Evolutionary conservation across 1,140 invertebrate species (phyloP).

Genomic region (Drosophila aff.): DNA sequence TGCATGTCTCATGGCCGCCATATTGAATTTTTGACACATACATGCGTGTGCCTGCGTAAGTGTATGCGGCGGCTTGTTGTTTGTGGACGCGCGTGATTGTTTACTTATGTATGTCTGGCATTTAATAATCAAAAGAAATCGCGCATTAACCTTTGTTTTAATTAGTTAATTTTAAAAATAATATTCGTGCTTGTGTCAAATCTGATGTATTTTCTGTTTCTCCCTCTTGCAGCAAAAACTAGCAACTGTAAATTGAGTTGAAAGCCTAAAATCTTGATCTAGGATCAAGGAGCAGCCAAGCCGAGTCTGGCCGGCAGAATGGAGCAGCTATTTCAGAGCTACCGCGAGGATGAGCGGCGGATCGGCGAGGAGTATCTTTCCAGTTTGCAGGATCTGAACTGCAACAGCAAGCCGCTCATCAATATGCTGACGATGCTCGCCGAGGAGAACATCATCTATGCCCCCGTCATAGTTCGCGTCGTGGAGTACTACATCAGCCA

Average conservation of each 20-base stretch:
- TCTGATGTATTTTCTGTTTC: neutral
- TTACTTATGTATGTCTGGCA: constrained; percentile 40
- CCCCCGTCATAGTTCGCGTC: constrained; percentile 94
- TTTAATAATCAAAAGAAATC: neutral
- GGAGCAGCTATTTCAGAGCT: constrained; percentile 71
- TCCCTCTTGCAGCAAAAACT: constrained; percentile 48
- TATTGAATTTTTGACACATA: constrained; percentile 61
- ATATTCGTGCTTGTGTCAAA: neutral
- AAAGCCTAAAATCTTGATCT: constrained; percentile 39
- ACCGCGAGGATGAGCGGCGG: constrained; percentile 86
- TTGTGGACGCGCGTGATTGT: constrained; percentile 54
- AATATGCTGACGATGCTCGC: constrained; percentile 98
- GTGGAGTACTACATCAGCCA: constrained; percentile 97
- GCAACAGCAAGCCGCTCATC: constrained; percentile 98
- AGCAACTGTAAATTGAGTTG: constrained; percentile 51
- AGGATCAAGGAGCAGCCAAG: constrained; percentile 27
- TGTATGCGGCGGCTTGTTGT: constrained; percentile 11
- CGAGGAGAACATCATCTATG: constrained; percentile 95
- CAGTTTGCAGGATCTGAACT: constrained; percentile 93
- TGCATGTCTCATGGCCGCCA: constrained; percentile 57
- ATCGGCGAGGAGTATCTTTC: constrained; percentile 94
- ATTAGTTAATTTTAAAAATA: neutral
- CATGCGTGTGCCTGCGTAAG: constrained; percentile 7
- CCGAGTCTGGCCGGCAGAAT: constrained; percentile 29
- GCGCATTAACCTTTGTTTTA: neutral